phyloP scores from a whole-genome alignment of 2,797 vertebrate genomes.

The Chelmon rostratus region DNA sequence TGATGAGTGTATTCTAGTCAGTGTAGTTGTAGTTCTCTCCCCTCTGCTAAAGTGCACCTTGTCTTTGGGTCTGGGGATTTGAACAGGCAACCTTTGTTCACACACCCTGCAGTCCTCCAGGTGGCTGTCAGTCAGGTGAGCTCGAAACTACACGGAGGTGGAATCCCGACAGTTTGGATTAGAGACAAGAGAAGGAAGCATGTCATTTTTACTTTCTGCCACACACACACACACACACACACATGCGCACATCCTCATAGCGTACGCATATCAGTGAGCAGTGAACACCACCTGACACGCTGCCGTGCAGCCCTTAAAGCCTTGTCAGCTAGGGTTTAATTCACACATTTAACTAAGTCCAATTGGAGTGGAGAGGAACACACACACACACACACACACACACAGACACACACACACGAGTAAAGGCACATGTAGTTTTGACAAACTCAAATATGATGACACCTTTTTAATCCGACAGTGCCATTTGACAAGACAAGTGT shows the following conservation, averaged over 20 bases:
- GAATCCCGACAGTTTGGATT: slow-evolving; percentile 35
- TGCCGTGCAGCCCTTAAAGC: slow-evolving; percentile 49
- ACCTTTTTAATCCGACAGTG: slow-evolving; percentile 53
- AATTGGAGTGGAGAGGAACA: slow-evolving; percentile 31
- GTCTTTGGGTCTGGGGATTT: slow-evolving; percentile 4
- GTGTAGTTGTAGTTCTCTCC: background rate
- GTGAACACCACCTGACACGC: slow-evolving; percentile 54
- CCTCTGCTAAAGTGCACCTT: background rate
- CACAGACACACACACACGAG: slow-evolving; percentile 8
- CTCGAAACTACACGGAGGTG: background rate
- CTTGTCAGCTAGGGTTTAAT: slow-evolving; percentile 59
- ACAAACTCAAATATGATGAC: slow-evolving; percentile 46
- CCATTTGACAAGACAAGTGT: slow-evolving; percentile 27
- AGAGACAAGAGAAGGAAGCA: slow-evolving; percentile 19
- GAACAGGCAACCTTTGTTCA: background rate
- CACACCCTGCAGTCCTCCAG: background rate
- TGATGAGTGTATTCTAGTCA: no score
- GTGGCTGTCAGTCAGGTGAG: slow-evolving; percentile 9
- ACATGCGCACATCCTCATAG: slow-evolving; percentile 3
- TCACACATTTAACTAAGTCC: slow-evolving; percentile 58
- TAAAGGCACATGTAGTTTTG: slow-evolving; percentile 19
- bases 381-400: slow-evolving; percentile 14
- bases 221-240: slow-evolving; percentile 12
- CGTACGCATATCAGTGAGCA: slow-evolving; percentile 25
- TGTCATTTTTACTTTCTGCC: slow-evolving; percentile 29